Base-by-base conservation (phyloP, 2,888 invertebrate genomes). In the Cataglyphis livida region DNA sequence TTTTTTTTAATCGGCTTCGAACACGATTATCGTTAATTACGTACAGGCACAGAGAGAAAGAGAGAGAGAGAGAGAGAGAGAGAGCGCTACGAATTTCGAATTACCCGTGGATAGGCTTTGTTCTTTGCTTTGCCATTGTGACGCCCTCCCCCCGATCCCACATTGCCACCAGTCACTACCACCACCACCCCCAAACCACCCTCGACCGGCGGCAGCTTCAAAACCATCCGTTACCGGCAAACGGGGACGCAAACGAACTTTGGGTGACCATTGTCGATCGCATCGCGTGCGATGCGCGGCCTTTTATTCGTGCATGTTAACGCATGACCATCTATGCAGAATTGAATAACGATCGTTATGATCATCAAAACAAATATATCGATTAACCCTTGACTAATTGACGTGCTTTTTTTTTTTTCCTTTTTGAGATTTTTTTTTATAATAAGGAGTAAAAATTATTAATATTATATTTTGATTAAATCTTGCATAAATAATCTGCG, bases 41-140 rank as follows among this genome's bases (percentile, higher is more conserved):
- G 84, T 88, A 88, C 88, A 86, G 82, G 82, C 83, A 85, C 84
- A 87, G 83, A 90, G 89, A 86, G 90, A 90, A 88, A 86, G 90
- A 86, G 70, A 86, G 90, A 86, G 68, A 86, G 89, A 87, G 83
- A 90, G 89, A 87, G 83, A 90, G 89, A 87, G 83, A 90, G 89
- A 86, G 90, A 86, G 68, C 78, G 44, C 70, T 86, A 88, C 90
- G 91, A 91, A 91, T 91, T 92, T 92, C 90, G 89, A 91, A 91
- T 91, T 90, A 91, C 85, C 87, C 89, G 88, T 76, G 84, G 89
- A 90, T 89, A 86, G 87, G 90, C 91, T 90, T 92, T 92, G 91
- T 92, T 90, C 86, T 82, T 75, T 83, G 88, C 88, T 88, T 88
- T 89, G 87, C 89, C 88, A 92, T 91, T 92, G 91, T 92, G 85